A percentile compares a stretch with the other conserved stretches of the same genome.
phyloP scores from a whole-genome alignment of 2,888 invertebrate species.

The Rhyacophila evoluta region DNA sequence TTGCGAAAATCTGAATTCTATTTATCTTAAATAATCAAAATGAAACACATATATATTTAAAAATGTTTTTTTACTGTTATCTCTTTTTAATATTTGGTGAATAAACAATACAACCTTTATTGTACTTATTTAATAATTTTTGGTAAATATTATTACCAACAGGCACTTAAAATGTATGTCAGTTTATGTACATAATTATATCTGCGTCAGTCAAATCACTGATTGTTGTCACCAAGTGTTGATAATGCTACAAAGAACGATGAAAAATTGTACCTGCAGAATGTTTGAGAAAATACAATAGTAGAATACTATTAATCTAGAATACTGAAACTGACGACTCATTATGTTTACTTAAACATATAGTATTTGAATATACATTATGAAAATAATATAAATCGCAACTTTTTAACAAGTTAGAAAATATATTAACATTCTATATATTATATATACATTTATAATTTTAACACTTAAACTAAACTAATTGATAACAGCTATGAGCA shows the following conservation, averaged over 20 bases:
- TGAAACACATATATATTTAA: background rate
- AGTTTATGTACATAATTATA: slow-evolving; percentile 46
- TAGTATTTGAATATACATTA: slow-evolving; percentile 16
- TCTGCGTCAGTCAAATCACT: too few species aligned
- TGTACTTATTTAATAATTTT: background rate
- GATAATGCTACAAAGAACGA: too few species aligned
- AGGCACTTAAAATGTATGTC: background rate
- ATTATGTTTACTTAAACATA: background rate
- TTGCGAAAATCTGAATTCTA: too few species aligned
- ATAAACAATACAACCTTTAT: background rate
- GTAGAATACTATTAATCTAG: slow-evolving; percentile 23
- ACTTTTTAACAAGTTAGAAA: background rate
- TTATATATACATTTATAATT: too few species aligned
- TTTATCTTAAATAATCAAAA: too few species aligned
- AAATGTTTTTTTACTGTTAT: background rate
- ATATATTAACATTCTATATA: background rate
- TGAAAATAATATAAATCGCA: slow-evolving; percentile 9
- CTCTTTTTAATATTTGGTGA: background rate
- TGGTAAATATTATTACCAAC: background rate
- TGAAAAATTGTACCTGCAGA: too few species aligned
- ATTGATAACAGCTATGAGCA: background rate
- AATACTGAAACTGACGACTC: background rate
- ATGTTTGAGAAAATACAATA: too few species aligned
- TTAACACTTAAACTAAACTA: background rate
- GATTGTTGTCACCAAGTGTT: too few species aligned